Percentiles rank a stretch among this genome's conserved stretches.
These are phyloP conservation scores for Harpalus rufipes DNA, from an alignment of 2,888 invertebrate genomes.

Conservation along the genomic window DNA sequence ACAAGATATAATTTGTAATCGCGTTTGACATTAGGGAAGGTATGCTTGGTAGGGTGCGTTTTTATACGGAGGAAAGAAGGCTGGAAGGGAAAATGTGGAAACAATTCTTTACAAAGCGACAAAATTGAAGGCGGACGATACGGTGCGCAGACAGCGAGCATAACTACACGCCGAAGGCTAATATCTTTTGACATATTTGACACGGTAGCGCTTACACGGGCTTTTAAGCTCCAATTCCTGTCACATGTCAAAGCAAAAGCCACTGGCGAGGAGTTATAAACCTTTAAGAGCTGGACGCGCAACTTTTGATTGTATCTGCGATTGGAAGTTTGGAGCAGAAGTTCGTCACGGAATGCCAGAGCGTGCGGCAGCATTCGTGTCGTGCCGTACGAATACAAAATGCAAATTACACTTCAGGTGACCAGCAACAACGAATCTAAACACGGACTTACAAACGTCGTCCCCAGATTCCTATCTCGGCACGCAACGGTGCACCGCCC, in stretches of 20 bases:
- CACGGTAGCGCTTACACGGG: conserved; percentile 51
- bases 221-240: conserved; percentile 58
- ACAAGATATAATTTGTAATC: background rate
- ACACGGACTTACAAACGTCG: conserved; percentile 65
- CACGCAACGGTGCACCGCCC: conserved; percentile 55
- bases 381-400: conserved; percentile 62
- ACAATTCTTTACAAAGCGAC: conserved; percentile 27
- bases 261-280: conserved; percentile 56
- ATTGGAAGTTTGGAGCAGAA: conserved; percentile 36
- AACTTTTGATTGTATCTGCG: conserved; percentile 64
- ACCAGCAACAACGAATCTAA: conserved; percentile 66
- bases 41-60: background rate
- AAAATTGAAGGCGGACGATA: background rate
- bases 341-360: conserved; percentile 29
- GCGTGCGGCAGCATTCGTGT: conserved; percentile 15
- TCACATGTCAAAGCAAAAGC: conserved; percentile 60
- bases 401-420: conserved; percentile 67
- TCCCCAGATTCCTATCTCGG: conserved; percentile 56
- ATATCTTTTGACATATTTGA: conserved; percentile 65
- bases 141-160: conserved; percentile 7
- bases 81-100: background rate
- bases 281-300: conserved; percentile 60
- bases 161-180: conserved; percentile 56
- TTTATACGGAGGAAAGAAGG: conserved; percentile 15
- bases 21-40: background rate